phyloP scores from a whole-genome alignment of 2,797 vertebrate genomes.

The Dallia pectoralis region DNA sequence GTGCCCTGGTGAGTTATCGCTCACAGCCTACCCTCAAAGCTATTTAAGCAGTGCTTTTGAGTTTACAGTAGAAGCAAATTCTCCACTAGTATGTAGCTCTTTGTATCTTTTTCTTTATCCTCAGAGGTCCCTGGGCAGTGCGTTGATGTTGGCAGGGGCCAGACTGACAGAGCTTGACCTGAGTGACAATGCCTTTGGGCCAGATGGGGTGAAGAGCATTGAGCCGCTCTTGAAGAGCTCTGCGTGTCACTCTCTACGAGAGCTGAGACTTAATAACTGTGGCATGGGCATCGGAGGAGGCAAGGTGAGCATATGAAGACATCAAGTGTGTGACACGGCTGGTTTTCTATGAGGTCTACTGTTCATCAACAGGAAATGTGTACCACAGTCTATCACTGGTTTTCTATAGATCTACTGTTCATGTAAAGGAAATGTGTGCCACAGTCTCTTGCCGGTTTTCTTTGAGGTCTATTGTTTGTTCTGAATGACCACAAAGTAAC shows the following conservation, averaged over 20 bases:
- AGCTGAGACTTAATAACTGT: slow-evolving; percentile 94
- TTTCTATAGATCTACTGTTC: neutral
- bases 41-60: too few relatives aligned
- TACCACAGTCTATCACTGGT: neutral
- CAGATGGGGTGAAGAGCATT: slow-evolving; percentile 90
- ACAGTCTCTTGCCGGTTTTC: neutral
- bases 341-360: neutral
- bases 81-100: neutral
- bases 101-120: slow-evolving; percentile 10
- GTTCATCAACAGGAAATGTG: too few relatives aligned
- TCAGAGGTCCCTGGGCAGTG: slow-evolving; percentile 84
- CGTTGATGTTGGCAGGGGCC: slow-evolving; percentile 85
- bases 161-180: slow-evolving; percentile 90
- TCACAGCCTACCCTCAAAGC: neutral
- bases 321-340: neutral
- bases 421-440: too few relatives aligned
- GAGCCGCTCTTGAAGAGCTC: slow-evolving; percentile 88
- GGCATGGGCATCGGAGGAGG: slow-evolving; percentile 96
- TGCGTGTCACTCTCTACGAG: slow-evolving; percentile 82
- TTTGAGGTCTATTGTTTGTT: neutral
- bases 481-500: neutral
- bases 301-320: slow-evolving; percentile 71
- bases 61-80: neutral
- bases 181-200: slow-evolving; percentile 96
- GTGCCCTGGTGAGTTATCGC: slow-evolving; percentile 80